Conservation (phyloP, 2,888 invertebrate genomes). For the Himalopsyche tibetana region DNA sequence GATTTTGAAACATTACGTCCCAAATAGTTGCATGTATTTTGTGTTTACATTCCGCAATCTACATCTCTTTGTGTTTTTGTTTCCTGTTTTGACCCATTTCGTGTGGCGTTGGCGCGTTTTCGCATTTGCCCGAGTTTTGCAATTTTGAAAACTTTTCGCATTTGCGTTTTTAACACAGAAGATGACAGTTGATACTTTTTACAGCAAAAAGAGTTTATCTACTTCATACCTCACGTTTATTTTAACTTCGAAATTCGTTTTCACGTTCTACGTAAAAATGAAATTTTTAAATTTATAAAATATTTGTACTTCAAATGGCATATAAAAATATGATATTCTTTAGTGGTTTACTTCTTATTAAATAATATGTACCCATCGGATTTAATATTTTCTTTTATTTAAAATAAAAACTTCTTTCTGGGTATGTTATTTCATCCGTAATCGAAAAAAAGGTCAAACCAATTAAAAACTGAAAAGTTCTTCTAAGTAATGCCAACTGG, state of each 20-base stretch:
- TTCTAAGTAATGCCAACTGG: too few species aligned
- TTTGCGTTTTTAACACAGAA: slow-evolving; percentile 33
- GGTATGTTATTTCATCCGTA: too few species aligned
- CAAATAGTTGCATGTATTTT: slow-evolving; percentile 43
- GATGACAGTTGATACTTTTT: slow-evolving; percentile 40
- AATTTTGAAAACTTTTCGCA: slow-evolving; percentile 39
- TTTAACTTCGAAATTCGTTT: neutral
- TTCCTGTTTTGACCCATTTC: slow-evolving; percentile 42
- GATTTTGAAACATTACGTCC: slow-evolving; percentile 42
- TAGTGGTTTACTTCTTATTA: too few species aligned
- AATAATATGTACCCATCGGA: too few species aligned
- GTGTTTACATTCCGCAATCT: slow-evolving; percentile 39
- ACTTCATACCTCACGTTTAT: neutral
- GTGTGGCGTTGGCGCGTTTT: slow-evolving; percentile 42
- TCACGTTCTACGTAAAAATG: neutral
- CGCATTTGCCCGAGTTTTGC: slow-evolving; percentile 35
- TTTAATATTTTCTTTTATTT: too few species aligned
- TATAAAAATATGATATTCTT: too few species aligned
- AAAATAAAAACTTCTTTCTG: too few species aligned
- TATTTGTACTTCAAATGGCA: too few species aligned
- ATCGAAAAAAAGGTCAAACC: too few species aligned
- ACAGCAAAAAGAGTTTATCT: slow-evolving; percentile 10
- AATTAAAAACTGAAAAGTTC: too few species aligned
- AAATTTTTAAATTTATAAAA: neutral
- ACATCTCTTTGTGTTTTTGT: slow-evolving; percentile 42